These are phyloP conservation scores for Pyrrhia umbra DNA, from an alignment of 2,888 invertebrate genomes.

Conservation along the genomic window DNA sequence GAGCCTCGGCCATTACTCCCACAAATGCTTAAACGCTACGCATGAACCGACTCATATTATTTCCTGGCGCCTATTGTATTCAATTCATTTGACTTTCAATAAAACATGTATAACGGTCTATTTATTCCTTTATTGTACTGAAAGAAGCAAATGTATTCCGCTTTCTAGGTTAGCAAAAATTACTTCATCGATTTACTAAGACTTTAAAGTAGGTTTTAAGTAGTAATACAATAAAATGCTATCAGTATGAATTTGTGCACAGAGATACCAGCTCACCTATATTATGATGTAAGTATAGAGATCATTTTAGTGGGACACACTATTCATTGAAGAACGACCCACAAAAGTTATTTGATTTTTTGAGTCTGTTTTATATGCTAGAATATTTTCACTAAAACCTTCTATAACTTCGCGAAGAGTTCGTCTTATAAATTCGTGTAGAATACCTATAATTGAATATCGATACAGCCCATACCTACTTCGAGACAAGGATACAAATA, in stretches of 20 bases:
- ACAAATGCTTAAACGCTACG: neutral
- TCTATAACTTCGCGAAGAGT: neutral
- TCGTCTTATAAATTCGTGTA: neutral
- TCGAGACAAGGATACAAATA: neutral
- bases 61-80: slow-evolving; percentile 12
- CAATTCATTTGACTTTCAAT: slow-evolving; percentile 46
- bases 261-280: too few relatives aligned
- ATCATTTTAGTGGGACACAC: too few relatives aligned
- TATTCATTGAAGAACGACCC: neutral
- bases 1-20: neutral
- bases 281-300: too few relatives aligned
- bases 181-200: slow-evolving; percentile 38
- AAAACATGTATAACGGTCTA: slow-evolving; percentile 29
- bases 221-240: slow-evolving; percentile 29
- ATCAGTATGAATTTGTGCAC: neutral
- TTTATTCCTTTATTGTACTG: slow-evolving; percentile 45
- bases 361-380: neutral
- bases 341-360: neutral
- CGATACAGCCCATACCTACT: neutral
- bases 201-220: slow-evolving; percentile 38
- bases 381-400: neutral
- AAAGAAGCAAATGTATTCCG: slow-evolving; percentile 38
- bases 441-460: neutral
- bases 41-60: slow-evolving; percentile 6
- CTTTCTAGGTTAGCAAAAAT: slow-evolving; percentile 47